These are phyloP conservation scores for Physella acuta DNA, from an alignment of 1,140 invertebrate species.

Conservation along the genomic window DNA sequence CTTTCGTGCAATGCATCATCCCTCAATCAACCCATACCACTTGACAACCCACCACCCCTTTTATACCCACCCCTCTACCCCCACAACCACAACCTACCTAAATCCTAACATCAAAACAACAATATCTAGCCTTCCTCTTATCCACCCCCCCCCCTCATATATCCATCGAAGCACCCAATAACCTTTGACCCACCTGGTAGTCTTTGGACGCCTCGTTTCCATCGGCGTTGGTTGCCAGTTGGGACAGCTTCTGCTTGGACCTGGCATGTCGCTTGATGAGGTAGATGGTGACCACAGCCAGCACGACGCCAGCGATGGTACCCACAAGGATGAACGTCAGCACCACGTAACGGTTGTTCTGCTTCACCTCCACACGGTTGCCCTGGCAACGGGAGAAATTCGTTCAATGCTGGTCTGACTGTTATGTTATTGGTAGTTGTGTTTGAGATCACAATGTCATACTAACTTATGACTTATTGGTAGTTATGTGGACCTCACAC, in stretches of 20 bases:
- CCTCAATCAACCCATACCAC: too few species aligned
- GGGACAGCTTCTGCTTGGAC: conserved; percentile 71
- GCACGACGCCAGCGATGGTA: conserved; percentile 69
- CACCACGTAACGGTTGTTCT: conserved; percentile 56
- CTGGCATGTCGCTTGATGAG: conserved; percentile 74
- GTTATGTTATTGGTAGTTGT: too few species aligned
- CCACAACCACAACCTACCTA: background rate
- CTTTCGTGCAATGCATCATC: too few species aligned
- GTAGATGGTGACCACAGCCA: conserved; percentile 71
- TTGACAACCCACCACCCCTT: background rate
- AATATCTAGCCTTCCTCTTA: too few species aligned
- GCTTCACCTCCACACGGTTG: conserved; percentile 37
- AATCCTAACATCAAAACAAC: too few species aligned
- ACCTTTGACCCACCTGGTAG: conserved; percentile 82
- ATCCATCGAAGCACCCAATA: background rate
- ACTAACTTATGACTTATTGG: too few species aligned
- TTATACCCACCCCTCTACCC: background rate
- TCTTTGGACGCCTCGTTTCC: conserved; percentile 90
- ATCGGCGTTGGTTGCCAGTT: conserved; percentile 61
- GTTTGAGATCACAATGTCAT: too few species aligned
- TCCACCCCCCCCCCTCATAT: background rate
- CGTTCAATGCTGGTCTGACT: too few species aligned
- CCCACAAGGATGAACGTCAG: conserved; percentile 70
- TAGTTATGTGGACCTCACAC: too few species aligned
- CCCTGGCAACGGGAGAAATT: too few species aligned